Conservation (phyloP, 2,797 vertebrate genomes). For the Chaenodraco wilsoni region DNA sequence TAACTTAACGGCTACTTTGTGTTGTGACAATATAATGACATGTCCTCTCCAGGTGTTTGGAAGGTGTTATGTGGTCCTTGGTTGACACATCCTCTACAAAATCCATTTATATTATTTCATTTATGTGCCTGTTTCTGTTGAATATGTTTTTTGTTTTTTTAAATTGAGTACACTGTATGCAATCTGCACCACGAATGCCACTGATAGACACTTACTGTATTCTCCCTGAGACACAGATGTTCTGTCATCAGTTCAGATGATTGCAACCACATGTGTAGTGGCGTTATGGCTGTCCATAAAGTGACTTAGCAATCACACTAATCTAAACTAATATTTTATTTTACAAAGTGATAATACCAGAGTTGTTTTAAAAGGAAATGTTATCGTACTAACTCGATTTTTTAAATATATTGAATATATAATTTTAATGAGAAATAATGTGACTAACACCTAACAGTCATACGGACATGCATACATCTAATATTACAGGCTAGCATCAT, state of each 20-base stretch:
- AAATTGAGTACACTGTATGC: constrained; percentile 81
- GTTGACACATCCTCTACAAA: constrained; percentile 34
- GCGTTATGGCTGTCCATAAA: constrained; percentile 72
- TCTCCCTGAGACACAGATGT: constrained; percentile 68
- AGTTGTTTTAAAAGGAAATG: constrained; percentile 63
- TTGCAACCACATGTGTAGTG: constrained; percentile 62
- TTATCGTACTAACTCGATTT: constrained; percentile 61
- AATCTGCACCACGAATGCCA: constrained; percentile 83
- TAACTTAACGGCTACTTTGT: constrained; percentile 29
- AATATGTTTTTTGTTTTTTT: constrained; percentile 54
- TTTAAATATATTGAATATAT: constrained; percentile 55
- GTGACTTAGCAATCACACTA: constrained; percentile 68
- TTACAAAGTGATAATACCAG: constrained; percentile 61
- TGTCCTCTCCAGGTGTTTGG: constrained; percentile 51
- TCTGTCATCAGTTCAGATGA: constrained; percentile 70
- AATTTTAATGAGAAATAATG: constrained; percentile 68
- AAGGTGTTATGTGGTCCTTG: constrained; percentile 45
- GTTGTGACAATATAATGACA: constrained; percentile 40
- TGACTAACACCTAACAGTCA: constrained; percentile 42
- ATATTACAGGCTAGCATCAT: constrained; percentile 52
- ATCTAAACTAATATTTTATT: constrained; percentile 53
- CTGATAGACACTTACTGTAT: constrained; percentile 81
- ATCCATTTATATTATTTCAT: constrained; percentile 47
- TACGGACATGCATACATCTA: constrained; percentile 44
- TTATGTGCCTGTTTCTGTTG: constrained; percentile 67